Conservation (phyloP, 2,113 vertebrate genomes). For the Marcusenius ussheri region DNA sequence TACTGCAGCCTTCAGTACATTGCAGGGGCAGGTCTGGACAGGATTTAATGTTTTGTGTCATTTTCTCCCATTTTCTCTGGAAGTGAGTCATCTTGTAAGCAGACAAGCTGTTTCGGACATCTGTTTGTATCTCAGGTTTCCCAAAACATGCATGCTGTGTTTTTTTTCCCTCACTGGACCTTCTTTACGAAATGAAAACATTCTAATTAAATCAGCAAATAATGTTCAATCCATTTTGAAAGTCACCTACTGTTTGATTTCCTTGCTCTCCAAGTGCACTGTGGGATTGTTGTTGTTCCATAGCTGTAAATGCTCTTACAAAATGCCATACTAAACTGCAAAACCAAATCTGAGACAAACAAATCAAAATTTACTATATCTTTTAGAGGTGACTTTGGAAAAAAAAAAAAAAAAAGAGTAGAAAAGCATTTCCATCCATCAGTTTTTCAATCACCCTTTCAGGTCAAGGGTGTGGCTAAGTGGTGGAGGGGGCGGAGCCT, state of each 20-base stretch:
- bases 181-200: not conserved
- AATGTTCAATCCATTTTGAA: not conserved
- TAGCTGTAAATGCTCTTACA: not conserved
- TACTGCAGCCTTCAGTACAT: slow-evolving; percentile 30
- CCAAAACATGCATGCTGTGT: not conserved
- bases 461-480: not conserved
- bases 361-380: not conserved
- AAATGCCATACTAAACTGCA: not conserved
- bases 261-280: not conserved
- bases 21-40: slow-evolving; percentile 34
- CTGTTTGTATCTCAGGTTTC: slow-evolving; percentile 21
- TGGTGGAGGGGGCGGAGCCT: not conserved
- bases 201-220: slow-evolving; percentile 17
- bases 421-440: not conserved
- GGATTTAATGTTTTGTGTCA: slow-evolving; percentile 26
- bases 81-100: slow-evolving; percentile 4
- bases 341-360: not conserved
- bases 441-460: not conserved
- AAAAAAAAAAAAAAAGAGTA: too few species aligned
- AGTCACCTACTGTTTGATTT: not conserved
- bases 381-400: not conserved
- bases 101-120: not conserved
- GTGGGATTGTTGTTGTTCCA: not conserved
- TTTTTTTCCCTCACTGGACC: not conserved
- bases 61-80: not conserved